These are phyloP conservation scores for Rattus rattus DNA, from an alignment of 2,113 vertebrate genomes.

Conservation along the genomic window DNA sequence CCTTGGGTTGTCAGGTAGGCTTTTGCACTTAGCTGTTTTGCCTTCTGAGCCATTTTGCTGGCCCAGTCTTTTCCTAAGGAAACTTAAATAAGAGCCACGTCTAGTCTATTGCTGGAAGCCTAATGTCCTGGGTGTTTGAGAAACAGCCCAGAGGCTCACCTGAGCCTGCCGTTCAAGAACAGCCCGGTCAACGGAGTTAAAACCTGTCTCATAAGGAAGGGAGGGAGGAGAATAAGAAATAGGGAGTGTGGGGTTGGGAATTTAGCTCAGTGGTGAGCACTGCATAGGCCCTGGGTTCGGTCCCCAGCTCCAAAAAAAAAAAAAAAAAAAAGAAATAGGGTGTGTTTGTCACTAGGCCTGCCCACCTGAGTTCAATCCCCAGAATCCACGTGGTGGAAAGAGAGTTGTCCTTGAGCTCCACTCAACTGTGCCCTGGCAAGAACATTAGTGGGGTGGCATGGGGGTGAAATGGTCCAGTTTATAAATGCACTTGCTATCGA, in stretches of 20 bases:
- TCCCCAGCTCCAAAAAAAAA: too few species aligned
- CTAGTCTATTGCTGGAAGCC: background rate
- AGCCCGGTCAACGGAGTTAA: background rate
- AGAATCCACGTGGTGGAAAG: too few species aligned
- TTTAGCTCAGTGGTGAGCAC: too few species aligned
- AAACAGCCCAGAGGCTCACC: background rate
- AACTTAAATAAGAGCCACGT: too few species aligned
- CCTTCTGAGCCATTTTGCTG: background rate
- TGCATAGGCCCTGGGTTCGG: too few species aligned
- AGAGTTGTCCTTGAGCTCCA: background rate
- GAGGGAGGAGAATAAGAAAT: fast-evolving
- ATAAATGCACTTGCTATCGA: background rate
- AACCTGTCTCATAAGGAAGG: background rate
- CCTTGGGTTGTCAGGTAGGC: background rate
- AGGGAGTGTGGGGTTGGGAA: too few species aligned
- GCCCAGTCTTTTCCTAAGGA: background rate
- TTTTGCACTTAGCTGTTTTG: background rate
- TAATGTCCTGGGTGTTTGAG: background rate
- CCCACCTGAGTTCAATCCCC: background rate
- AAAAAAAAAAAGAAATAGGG: too few species aligned
- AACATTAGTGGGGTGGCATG: background rate
- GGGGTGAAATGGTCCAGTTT: background rate
- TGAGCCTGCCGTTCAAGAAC: background rate
- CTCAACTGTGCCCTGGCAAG: background rate
- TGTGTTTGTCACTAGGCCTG: background rate